Percentiles rank a stretch among this genome's conserved stretches.
These are phyloP conservation scores for Dasyornis broadbenti DNA, from an alignment of 2,113 vertebrate species.

Conservation along the genomic window DNA sequence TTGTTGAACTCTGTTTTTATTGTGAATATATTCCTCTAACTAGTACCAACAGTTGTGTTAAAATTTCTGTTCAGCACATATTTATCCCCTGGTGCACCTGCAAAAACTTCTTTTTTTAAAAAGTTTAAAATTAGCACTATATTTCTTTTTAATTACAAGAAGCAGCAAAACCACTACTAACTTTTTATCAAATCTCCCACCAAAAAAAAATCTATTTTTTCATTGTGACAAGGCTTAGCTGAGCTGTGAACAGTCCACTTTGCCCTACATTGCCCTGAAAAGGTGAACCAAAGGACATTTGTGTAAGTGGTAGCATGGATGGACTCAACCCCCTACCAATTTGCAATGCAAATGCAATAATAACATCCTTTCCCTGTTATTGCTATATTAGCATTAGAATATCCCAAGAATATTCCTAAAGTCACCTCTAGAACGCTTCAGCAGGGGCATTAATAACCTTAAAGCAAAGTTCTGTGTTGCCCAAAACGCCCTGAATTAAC, in stretches of 20 bases:
- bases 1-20: not conserved
- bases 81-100: not conserved
- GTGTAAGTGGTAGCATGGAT: not conserved
- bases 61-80: not conserved
- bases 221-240: not conserved
- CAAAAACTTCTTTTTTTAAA: not conserved
- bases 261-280: not conserved
- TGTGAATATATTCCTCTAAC: not conserved
- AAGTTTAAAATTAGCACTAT: not conserved
- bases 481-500: not conserved
- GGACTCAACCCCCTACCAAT: not conserved
- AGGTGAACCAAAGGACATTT: not conserved
- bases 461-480: not conserved
- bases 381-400: not conserved
- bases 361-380: not conserved
- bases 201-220: not conserved
- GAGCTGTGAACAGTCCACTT: not conserved
- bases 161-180: not conserved
- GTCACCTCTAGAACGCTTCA: not conserved
- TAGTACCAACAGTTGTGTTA: not conserved
- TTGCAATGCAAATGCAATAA: not conserved
- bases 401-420: not conserved
- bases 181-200: not conserved
- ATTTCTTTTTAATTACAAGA: not conserved
- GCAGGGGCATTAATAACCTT: not conserved